Evolutionary conservation across 2,113 vertebrate genomes (phyloP).

Genomic region (Girardinichthys multiradiatus): DNA sequence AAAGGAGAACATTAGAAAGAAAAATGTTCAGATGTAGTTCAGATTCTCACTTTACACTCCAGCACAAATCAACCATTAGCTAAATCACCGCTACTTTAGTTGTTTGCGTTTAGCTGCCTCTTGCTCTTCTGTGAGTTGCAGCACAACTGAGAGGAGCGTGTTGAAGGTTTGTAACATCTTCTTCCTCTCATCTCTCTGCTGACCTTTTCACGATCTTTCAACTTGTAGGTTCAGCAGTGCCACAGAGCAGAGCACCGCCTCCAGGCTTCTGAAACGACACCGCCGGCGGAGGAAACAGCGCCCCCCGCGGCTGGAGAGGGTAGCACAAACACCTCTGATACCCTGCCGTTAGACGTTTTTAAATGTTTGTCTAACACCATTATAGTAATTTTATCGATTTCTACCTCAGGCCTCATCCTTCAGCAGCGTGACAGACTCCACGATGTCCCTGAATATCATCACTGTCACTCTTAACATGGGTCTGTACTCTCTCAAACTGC

Average conservation of each 20-base stretch:
- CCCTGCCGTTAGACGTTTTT: not conserved
- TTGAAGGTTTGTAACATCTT: no score
- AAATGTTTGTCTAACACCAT: not conserved
- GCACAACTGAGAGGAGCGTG: not conserved
- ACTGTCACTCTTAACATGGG: slow-evolving; percentile 94
- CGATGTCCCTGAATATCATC: slow-evolving; percentile 93
- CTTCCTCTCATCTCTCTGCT: not conserved
- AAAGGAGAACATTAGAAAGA: no score
- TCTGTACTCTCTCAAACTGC: slow-evolving; percentile 59
- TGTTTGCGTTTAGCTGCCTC: no score
- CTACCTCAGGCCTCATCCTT: slow-evolving; percentile 85
- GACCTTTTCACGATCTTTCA: not conserved
- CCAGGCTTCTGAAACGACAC: slow-evolving; percentile 88
- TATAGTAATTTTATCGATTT: not conserved
- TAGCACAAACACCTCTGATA: slow-evolving; percentile 33
- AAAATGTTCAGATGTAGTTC: no score
- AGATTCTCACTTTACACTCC: no score
- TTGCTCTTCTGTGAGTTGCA: no score
- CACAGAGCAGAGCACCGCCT: slow-evolving; percentile 89
- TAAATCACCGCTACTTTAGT: no score
- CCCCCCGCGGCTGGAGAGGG: slow-evolving; percentile 87
- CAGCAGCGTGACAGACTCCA: slow-evolving; percentile 92
- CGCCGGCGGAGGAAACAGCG: slow-evolving; percentile 89
- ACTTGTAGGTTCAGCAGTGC: slow-evolving; percentile 87
- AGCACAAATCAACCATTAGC: no score